These are phyloP conservation scores for Uria lomvia DNA, from an alignment of 2,113 vertebrate genomes.

Conservation along the genomic window DNA sequence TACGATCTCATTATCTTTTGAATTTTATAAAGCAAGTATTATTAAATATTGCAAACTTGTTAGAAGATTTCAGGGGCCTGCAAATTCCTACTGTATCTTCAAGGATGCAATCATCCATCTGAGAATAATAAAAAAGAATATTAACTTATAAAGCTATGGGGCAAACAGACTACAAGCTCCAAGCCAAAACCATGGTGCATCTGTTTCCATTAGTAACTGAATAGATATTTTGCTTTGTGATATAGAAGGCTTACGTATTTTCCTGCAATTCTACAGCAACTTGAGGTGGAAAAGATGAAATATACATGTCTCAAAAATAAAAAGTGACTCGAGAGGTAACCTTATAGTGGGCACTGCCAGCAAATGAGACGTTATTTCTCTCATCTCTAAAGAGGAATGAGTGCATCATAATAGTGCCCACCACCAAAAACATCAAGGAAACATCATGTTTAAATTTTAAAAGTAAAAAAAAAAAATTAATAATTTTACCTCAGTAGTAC, in stretches of 20 bases:
- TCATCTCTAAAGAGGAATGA: not conserved
- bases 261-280: not conserved
- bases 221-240: not conserved
- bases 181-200: not conserved
- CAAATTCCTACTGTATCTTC: conserved; percentile 14
- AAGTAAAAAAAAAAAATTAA: not conserved
- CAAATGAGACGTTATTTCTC: not conserved
- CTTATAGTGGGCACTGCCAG: not conserved
- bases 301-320: not conserved
- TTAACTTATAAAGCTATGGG: not conserved
- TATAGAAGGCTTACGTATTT: not conserved
- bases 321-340: not conserved
- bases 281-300: not conserved
- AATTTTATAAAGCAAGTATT: conserved; percentile 41
- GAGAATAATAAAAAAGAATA: conserved; percentile 26
- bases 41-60: conserved; percentile 34
- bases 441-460: not conserved
- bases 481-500: not conserved
- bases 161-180: conserved; percentile 10
- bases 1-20: not conserved
- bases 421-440: not conserved
- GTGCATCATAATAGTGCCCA: not conserved
- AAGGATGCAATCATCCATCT: not conserved
- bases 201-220: conserved; percentile 32
- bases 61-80: not conserved